Base-by-base conservation (phyloP, 1,140 invertebrate genomes). In the Belonocnema kinseyi region DNA sequence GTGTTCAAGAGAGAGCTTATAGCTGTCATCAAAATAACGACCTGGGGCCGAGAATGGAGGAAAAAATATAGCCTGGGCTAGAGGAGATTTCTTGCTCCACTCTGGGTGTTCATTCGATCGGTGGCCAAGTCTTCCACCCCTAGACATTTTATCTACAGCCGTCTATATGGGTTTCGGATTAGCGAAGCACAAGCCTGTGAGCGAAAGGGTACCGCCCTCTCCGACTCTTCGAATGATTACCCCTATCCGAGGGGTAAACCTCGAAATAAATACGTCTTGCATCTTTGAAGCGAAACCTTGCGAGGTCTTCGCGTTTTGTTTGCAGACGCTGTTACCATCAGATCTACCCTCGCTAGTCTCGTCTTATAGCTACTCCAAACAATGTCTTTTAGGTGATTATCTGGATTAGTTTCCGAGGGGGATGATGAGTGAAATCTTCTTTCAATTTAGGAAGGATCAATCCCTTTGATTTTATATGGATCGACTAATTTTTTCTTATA, bases 151-250 rank as follows among this genome's bases (percentile, higher is more conserved):
- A 82, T 83, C 82, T 80, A 52, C 58, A 66, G 75, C 61, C n/a
- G 52, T 76, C 21, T 83, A 72, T 81, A 80, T 84, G 83, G 75
- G 78, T 75, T 81, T 80, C 58, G 85, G 85, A 88, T 88, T 88
- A 88, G 83, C 61, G 77, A 77, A 72, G 78, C 76, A 76, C 61
- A 61, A 77, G 70, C 50, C 56, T 74, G 33, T 72, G 75, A 81
- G 79, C 73, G 70, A 46, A 77, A 78, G 73, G 77, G 75, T 80
- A 53, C 75, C 72, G 53, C 72, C 79, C 74, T 73, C 73, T 51
- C 50, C 53, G 46, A 40, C 79, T 61, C 72, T 75, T 56, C 72
- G 75, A 66, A 86, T 87, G 83, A 87, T 88, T 88, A 85, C 84
- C 85, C 81, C 81, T 86, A 85, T 88, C 84, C 76, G 58, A 71